Percentiles rank a stretch among this genome's conserved stretches.
These are phyloP conservation scores for Neogobius melanostomus DNA, from an alignment of 2,113 vertebrate genomes.

Conservation along the genomic window DNA sequence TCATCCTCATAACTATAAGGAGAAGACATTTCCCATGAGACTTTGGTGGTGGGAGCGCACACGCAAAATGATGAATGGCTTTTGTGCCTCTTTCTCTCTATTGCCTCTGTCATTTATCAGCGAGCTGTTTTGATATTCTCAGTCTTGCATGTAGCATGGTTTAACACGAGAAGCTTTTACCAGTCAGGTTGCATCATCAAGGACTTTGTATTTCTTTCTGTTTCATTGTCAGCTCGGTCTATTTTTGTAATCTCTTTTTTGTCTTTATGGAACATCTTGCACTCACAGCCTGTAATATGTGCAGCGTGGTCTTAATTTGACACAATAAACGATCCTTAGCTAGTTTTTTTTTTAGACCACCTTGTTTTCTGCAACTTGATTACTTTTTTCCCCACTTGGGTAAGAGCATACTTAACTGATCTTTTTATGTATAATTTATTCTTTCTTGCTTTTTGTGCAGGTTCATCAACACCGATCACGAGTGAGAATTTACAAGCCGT, in stretches of 20 bases:
- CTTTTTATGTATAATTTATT: background rate
- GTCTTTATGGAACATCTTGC: too few species aligned
- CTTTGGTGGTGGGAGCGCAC: constrained; percentile 13
- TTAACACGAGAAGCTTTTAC: constrained; percentile 11
- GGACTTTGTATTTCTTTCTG: constrained; percentile 8
- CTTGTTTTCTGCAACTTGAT: too few species aligned
- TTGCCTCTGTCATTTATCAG: constrained; percentile 42
- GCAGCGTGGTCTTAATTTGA: constrained; percentile 38
- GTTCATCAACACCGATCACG: constrained; percentile 79
- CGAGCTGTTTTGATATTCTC: constrained; percentile 24
- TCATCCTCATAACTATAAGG: constrained; percentile 9
- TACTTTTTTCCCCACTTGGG: too few species aligned
- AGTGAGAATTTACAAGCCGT: constrained; percentile 77
- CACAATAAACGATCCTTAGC: constrained; percentile 47
- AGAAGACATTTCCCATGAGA: constrained; percentile 34
- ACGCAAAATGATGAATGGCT: constrained; percentile 35
- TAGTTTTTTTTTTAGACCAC: too few species aligned
- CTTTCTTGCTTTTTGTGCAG: constrained; percentile 54
- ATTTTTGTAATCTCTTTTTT: background rate
- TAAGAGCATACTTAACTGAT: background rate
- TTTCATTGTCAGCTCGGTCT: background rate
- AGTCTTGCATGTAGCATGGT: constrained; percentile 29
- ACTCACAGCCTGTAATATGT: too few species aligned
- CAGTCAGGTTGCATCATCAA: constrained; percentile 4
- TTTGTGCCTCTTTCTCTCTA: constrained; percentile 30